A percentile compares a stretch with the other conserved stretches of the same genome.
phyloP scores from a whole-genome alignment of 2,797 vertebrate genomes.

The Hemitrygon akajei region DNA sequence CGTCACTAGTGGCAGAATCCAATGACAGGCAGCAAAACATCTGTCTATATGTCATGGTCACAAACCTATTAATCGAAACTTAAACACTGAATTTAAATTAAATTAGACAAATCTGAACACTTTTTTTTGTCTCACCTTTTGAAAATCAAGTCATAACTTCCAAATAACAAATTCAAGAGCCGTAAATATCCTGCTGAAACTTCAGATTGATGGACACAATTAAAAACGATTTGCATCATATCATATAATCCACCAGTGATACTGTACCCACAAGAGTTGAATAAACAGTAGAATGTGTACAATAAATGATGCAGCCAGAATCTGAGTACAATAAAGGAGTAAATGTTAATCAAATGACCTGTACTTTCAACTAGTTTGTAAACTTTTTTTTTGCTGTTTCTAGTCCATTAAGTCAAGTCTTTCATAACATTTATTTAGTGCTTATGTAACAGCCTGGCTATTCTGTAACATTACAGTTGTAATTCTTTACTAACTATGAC shows the following conservation, averaged over 20 bases:
- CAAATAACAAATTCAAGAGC: neutral
- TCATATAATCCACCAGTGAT: slow-evolving; percentile 6
- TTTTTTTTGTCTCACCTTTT: neutral
- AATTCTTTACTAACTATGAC: slow-evolving; percentile 19
- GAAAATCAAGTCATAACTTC: neutral
- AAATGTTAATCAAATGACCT: neutral
- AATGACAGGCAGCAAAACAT: neutral
- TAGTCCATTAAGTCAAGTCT: slow-evolving; percentile 6
- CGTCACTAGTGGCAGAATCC: neutral
- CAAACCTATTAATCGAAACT: neutral
- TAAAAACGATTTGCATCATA: slow-evolving; percentile 18
- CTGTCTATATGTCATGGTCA: neutral
- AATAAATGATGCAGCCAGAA: slow-evolving; percentile 24
- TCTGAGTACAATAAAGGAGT: slow-evolving; percentile 2
- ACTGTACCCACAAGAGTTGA: neutral
- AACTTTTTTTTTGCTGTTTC: slow-evolving; percentile 25
- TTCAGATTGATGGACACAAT: slow-evolving; percentile 16
- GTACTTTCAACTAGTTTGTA: slow-evolving; percentile 26
- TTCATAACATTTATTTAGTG: neutral
- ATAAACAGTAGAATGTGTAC: neutral
- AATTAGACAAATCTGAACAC: neutral
- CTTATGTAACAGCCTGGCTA: neutral
- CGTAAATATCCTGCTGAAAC: neutral
- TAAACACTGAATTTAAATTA: neutral
- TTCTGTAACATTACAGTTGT: neutral